Conservation (phyloP, 1,140 invertebrate species). For the Caenorhabditis briggsae region DNA sequence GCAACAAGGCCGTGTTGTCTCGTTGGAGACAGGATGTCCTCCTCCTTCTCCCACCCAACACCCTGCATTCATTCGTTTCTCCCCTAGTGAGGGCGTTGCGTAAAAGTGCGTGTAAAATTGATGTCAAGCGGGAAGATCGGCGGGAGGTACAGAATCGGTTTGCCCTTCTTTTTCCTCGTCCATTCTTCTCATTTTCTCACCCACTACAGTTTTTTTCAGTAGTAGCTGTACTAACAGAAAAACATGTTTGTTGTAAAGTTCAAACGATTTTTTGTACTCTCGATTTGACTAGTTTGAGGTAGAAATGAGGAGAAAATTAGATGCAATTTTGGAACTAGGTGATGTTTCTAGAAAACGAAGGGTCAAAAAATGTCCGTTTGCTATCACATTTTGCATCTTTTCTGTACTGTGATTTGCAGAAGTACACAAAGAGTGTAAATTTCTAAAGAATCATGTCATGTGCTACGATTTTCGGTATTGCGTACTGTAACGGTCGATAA, state of each 20-base stretch:
- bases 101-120: constrained; percentile 56
- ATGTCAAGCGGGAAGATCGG: constrained; percentile 14
- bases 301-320: neutral
- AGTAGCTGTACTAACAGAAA: neutral
- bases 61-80: neutral
- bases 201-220: constrained; percentile 11
- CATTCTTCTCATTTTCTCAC: neutral
- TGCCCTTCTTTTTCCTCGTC: constrained; percentile 23
- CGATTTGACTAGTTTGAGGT: neutral
- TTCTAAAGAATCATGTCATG: no score
- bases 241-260: neutral
- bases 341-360: no score
- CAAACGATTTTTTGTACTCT: no score
- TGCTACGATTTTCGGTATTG: no score
- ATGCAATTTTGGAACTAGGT: no score
- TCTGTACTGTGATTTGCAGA: no score
- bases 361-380: no score
- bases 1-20: neutral
- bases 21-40: constrained; percentile 1
- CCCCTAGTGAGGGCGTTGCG: constrained; percentile 32
- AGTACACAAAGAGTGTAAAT: no score
- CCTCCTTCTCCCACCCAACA: neutral
- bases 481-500: no score
- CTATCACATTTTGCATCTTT: no score
- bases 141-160: constrained; percentile 34